Percentiles rank a stretch among this genome's conserved stretches.
phyloP scores from a whole-genome alignment of 2,113 vertebrate species.

The Protobothrops flavoviridis region DNA sequence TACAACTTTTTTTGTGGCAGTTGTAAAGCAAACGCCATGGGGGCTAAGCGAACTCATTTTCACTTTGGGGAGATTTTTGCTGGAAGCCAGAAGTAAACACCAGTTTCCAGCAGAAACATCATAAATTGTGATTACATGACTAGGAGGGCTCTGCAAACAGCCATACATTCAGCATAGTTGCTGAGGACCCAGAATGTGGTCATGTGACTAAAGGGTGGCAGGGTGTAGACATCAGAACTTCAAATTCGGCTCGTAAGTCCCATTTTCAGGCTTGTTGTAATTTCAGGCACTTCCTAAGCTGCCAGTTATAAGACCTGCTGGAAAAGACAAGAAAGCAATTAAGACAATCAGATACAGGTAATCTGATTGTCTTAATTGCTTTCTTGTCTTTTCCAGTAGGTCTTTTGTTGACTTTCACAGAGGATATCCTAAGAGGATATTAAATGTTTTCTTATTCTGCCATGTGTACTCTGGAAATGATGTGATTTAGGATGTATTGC shows the following conservation, averaged over 20 bases:
- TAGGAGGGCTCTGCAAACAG: neutral
- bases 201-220: neutral
- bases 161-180: too few species aligned
- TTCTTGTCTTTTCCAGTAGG: neutral
- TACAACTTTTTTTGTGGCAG: neutral
- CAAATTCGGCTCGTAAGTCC: neutral
- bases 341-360: too few species aligned
- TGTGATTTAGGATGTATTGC: neutral
- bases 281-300: neutral
- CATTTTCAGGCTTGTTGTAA: neutral
- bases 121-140: neutral
- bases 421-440: neutral
- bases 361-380: neutral
- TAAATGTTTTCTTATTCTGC: neutral
- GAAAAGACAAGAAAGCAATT: too few species aligned
- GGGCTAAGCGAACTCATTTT: neutral
- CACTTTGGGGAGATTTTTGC: neutral
- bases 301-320: neutral
- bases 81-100: neutral
- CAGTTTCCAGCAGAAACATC: neutral
- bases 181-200: neutral
- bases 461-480: neutral
- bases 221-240: neutral
- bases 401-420: neutral
- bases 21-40: neutral